These are phyloP conservation scores for Phalanger gymnotis DNA, from an alignment of 2,797 vertebrate species.

Conservation along the genomic window DNA sequence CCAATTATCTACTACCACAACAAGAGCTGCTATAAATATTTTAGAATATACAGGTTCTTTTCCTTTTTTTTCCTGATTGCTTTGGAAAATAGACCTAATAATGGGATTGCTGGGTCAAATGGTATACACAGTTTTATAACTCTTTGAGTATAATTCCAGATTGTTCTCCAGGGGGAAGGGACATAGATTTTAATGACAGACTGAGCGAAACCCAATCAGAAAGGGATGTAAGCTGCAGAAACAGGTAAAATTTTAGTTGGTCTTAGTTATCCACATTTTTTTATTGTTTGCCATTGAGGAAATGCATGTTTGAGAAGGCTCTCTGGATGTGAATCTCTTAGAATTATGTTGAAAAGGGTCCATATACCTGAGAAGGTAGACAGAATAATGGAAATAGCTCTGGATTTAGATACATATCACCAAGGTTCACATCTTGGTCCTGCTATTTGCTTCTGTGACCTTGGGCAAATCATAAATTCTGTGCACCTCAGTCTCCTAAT, in stretches of 20 bases:
- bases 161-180: background rate
- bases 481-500: background rate
- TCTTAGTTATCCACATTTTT: background rate
- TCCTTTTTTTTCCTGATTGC: background rate
- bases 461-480: no score
- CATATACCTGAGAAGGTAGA: background rate
- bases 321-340: background rate
- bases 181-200: background rate
- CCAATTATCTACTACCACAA: background rate
- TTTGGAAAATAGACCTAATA: background rate
- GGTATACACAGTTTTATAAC: no score
- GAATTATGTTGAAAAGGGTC: background rate
- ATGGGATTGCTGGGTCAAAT: background rate
- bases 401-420: no score
- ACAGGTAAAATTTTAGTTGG: background rate
- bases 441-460: background rate
- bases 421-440: background rate
- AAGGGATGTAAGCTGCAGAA: background rate
- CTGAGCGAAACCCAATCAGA: background rate
- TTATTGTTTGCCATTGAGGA: background rate
- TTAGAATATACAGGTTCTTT: background rate
- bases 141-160: background rate
- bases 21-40: background rate
- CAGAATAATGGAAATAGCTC: background rate
- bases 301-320: no score